phyloP scores from a whole-genome alignment of 2,113 vertebrate genomes.

The Pristiophorus japonicus region DNA sequence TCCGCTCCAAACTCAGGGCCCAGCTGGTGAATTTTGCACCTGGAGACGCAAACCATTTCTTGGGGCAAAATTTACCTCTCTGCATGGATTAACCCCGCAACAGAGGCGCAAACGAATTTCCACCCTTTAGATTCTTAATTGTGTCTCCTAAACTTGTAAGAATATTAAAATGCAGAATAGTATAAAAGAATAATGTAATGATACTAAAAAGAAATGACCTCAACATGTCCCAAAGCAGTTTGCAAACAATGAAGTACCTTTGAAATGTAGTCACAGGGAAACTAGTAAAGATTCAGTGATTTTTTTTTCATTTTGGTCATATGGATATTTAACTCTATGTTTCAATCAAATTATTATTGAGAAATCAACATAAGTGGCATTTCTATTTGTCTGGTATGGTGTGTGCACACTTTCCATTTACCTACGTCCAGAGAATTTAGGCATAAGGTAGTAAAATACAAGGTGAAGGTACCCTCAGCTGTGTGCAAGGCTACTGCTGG shows the following conservation, averaged over 20 bases:
- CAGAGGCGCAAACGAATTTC: too few species aligned
- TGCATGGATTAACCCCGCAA: too few species aligned
- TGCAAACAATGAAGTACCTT: too few species aligned
- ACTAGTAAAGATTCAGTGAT: too few species aligned
- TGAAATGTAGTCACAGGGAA: too few species aligned
- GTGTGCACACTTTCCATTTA: neutral
- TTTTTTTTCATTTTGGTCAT: too few species aligned
- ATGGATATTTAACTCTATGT: neutral
- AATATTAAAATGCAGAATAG: neutral
- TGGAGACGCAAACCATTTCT: too few species aligned
- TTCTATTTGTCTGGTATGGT: neutral
- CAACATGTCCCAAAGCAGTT: too few species aligned
- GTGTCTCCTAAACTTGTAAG: neutral
- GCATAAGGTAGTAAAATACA: neutral
- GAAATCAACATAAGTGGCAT: neutral
- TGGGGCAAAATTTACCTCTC: too few species aligned
- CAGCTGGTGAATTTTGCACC: too few species aligned
- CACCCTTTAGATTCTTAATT: neutral
- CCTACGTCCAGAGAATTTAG: neutral
- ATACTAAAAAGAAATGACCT: neutral
- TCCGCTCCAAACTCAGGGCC: too few species aligned
- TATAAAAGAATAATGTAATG: neutral
- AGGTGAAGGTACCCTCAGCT: neutral
- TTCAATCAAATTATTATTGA: neutral
- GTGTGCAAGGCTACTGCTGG: neutral